Evolutionary conservation across 2,797 vertebrate genomes (phyloP), one percentile per base, ranked within the genome.

Genomic region (Erpetoichthys calabaricus): DNA sequence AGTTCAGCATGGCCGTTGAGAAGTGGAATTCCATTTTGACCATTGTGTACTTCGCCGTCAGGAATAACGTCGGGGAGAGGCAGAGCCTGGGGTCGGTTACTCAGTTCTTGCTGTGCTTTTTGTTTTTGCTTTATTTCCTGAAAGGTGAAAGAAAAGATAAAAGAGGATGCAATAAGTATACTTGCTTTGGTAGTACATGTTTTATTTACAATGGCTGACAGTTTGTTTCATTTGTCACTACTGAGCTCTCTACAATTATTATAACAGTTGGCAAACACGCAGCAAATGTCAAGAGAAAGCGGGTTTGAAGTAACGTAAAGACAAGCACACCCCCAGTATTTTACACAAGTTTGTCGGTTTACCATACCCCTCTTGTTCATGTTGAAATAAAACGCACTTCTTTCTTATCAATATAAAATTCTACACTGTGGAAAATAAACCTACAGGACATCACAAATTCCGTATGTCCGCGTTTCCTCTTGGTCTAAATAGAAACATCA

Each of bases 41-140:
- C 89, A 0, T 86, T 79, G 62, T 92, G 93, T 0, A 83, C 80
- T 63, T 95, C 92, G 1, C 90, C 89, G 0, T 97, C 90, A 0
- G 94, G 95, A 7, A 98, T 90, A 57, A 97, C 93, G 1, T 97
- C 92, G 0, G 95, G 95, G 47, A 98, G 79, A 3, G 94, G 94
- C 45, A 97, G 89, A 3, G 87, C 77, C 70, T 90, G 90, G 3
- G 91, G 82, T 59, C 88, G 81, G 70, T 72, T 84, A 47, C 53
- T 91, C 62, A 92, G 75, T 65, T 97, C 91, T 3, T 94, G 90
- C 67, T 91, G 91, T 41, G 80, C 83, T 68, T 87, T 89, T 68
- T 94, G 92, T 54, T 96, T 94, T 58, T 93, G 90, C 63, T 90
- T 96, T 4, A 97, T 95, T 69, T 98, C 94, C 92, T 98, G 56